Evolutionary conservation across 2,888 invertebrate species (phyloP), one percentile per base, ranked within the genome.

Genomic region (Mimas tiliae): DNA sequence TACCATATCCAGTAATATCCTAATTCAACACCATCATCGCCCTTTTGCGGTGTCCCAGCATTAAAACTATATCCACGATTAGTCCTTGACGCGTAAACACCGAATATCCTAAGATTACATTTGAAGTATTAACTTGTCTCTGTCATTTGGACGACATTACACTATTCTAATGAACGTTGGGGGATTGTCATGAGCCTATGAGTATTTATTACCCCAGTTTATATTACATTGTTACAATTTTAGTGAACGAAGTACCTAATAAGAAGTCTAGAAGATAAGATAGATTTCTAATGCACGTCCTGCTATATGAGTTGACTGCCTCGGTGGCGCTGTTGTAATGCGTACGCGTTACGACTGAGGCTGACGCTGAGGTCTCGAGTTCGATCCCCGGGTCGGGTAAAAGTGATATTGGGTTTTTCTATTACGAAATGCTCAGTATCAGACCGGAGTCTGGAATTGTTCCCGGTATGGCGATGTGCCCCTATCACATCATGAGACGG

Each of bases 31-130:
- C 65, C 62, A 48, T 65, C 67, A 63, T 64, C 65, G 70, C 70
- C 58, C 70, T 69, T 76, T 74, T 81, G 83, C 78, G 86, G 85
- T 81, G 78, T 76, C 77, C 75, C 73, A 80, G 86, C 74, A 82
- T 88, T 87, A 85, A 76, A 81, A 77, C 83, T 83, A 85, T 84
- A 82, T 81, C 88, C 84, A 80, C 84, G 87, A 87, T 89, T 89
- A 87, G 86, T 64, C 66, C 68, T 67, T 72, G 69, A 69, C 55
- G 34, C 50, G 62, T 66, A 65, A 70, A 73, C 75, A 69, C 71
- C 81, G 81, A 84, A 85, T 86, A 85, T 83, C 88, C 84, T 78
- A 70, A 85, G 89, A 88, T 89, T 89, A 89, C 78, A 75, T 79
- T 76, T 53, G 74, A 82, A 82, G 88, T 81, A 87, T 89, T 88